These are phyloP conservation scores for Empidonax traillii DNA, from an alignment of 2,113 vertebrate species.

Conservation along the genomic window DNA sequence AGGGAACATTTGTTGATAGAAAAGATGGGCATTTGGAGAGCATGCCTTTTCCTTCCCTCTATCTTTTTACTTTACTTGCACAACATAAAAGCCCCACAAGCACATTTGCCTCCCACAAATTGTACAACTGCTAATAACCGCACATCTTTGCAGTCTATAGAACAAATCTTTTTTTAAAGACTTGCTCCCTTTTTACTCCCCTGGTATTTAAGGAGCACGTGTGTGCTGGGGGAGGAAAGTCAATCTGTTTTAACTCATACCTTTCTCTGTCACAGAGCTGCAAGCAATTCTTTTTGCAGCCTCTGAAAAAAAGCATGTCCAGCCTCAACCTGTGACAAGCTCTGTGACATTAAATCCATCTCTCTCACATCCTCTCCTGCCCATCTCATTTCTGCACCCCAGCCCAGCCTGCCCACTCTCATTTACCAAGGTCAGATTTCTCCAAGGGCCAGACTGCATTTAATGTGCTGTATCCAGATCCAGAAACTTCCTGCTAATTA, in stretches of 20 bases:
- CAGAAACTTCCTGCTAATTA: conserved; percentile 74
- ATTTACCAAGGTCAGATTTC: conserved; percentile 64
- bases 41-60: conserved; percentile 34
- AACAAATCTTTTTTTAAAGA: conserved; percentile 69
- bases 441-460: conserved; percentile 25
- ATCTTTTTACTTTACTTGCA: conserved; percentile 72
- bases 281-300: conserved; percentile 18
- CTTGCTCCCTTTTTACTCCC: conserved; percentile 68
- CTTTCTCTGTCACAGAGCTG: conserved; percentile 12
- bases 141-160: conserved; percentile 62
- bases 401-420: conserved; percentile 1
- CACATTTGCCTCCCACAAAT: conserved; percentile 73
- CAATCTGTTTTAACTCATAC: conserved; percentile 65
- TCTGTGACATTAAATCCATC: conserved; percentile 46
- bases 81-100: conserved; percentile 68
- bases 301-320: background rate
- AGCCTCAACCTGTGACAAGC: conserved; percentile 39
- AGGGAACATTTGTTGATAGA: conserved; percentile 72
- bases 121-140: conserved; percentile 69
- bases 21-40: conserved; percentile 64
- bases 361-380: conserved; percentile 30
- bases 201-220: conserved; percentile 63
- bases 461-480: conserved; percentile 38
- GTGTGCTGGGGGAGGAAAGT: conserved; percentile 49
- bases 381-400: background rate